Conservation (phyloP, 2,797 vertebrate genomes). For the Choloepus didactylus region DNA sequence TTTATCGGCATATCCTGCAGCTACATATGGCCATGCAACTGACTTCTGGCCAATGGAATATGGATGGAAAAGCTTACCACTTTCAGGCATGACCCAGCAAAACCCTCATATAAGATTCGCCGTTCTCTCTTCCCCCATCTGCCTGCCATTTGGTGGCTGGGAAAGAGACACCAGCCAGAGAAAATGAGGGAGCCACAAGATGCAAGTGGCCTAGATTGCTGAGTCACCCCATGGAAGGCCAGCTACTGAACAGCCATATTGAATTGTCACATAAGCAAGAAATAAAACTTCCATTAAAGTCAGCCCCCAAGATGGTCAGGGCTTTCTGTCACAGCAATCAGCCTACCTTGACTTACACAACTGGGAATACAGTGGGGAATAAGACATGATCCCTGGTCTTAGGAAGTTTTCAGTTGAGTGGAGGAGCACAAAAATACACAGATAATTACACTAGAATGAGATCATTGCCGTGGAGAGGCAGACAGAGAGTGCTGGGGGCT, state of each 20-base stretch:
- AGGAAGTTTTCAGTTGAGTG: background rate
- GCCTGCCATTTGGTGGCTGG: background rate
- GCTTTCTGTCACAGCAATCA: constrained; percentile 42
- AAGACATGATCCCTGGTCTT: background rate
- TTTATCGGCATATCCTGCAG: constrained; percentile 26
- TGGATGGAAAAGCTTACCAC: background rate
- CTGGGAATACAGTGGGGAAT: background rate
- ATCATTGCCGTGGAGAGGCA: background rate
- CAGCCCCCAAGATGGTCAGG: background rate
- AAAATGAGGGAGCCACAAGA: background rate
- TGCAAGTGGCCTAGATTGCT: constrained; percentile 34
- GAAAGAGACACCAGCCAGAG: background rate
- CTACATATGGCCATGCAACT: constrained; percentile 3
- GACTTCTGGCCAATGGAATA: background rate
- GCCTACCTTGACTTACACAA: background rate
- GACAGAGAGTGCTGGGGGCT: background rate
- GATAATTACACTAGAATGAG: background rate
- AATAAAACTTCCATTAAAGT: constrained; percentile 40
- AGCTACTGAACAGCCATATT: background rate
- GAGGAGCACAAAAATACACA: constrained; percentile 42
- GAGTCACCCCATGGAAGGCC: background rate
- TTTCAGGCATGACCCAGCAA: background rate
- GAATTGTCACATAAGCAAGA: background rate
- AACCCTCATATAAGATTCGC: background rate
- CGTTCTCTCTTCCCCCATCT: background rate